These are phyloP conservation scores for Gerosis bhagava DNA, from an alignment of 2,888 invertebrate genomes.

Conservation along the genomic window DNA sequence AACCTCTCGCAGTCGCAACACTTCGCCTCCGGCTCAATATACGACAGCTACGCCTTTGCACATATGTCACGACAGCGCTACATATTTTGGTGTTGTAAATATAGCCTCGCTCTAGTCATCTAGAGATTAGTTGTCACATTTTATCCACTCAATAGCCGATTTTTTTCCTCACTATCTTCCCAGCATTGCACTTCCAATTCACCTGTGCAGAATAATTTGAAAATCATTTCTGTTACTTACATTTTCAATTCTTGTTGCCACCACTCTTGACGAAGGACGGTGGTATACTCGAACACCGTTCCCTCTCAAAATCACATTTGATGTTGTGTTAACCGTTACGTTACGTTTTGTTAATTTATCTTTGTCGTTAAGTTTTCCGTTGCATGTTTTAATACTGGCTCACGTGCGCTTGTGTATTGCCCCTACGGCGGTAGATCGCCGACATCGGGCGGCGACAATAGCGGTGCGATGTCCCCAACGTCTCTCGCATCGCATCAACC, in stretches of 20 bases:
- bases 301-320: conserved; percentile 58
- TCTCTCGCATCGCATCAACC: conserved; percentile 59
- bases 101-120: conserved; percentile 27
- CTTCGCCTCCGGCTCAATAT: conserved; percentile 89
- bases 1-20: conserved; percentile 88
- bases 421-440: conserved; percentile 71
- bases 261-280: too few species aligned
- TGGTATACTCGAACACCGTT: conserved; percentile 34
- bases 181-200: conserved; percentile 18
- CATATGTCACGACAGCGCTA: conserved; percentile 1
- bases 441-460: conserved; percentile 63
- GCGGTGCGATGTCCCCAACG: conserved; percentile 73
- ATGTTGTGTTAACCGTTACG: conserved; percentile 47
- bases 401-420: conserved; percentile 77
- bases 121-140: conserved; percentile 24
- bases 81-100: conserved; percentile 32
- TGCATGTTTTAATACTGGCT: conserved; percentile 80
- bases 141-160: conserved; percentile 17
- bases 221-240: too few species aligned
- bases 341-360: conserved; percentile 59
- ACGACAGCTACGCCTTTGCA: conserved; percentile 86
- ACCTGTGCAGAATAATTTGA: conserved; percentile 8
- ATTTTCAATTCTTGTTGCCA: too few species aligned
- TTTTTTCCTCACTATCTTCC: conserved; percentile 1
- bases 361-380: conserved; percentile 59